Conservation (phyloP, 2,888 invertebrate species). For the Drosophila greeni region DNA sequence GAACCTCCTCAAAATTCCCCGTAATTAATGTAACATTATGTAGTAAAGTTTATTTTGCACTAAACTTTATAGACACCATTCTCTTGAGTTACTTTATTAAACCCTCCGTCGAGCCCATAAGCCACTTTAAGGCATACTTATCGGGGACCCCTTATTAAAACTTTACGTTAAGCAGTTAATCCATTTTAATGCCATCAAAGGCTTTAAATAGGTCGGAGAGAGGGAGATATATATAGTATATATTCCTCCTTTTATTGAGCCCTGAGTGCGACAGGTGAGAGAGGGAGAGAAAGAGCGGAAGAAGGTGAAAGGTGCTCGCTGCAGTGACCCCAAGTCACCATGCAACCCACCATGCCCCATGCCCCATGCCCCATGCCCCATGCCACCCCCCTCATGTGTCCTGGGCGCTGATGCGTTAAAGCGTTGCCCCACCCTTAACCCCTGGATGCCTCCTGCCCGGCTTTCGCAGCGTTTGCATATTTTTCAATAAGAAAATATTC, state of each 20-base stretch:
- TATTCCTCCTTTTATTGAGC: neutral
- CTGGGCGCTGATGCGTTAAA: slow-evolving; percentile 35
- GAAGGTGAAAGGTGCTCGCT: slow-evolving; percentile 7
- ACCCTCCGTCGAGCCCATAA: neutral
- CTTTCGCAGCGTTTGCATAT: slow-evolving; percentile 57
- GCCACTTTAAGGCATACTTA: slow-evolving; percentile 10
- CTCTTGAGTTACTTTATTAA: slow-evolving; percentile 7
- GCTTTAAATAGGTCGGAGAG: neutral
- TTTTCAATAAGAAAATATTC: slow-evolving; percentile 54
- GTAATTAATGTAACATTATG: neutral
- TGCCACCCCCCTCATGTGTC: neutral
- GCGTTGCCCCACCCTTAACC: slow-evolving; percentile 10
- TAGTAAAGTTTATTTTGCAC: slow-evolving; percentile 1
- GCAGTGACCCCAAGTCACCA: slow-evolving; percentile 18
- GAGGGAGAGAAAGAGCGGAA: neutral
- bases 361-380: too few relatives aligned
- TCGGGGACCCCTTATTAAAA: slow-evolving; percentile 8
- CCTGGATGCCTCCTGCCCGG: neutral
- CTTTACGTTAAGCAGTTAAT: slow-evolving; percentile 13
- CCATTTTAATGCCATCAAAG: slow-evolving; percentile 15
- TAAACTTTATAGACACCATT: slow-evolving; percentile 3
- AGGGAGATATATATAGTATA: neutral
- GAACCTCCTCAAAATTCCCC: neutral
- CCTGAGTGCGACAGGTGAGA: neutral
- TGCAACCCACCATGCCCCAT: too few relatives aligned